Percentiles rank a stretch among this genome's conserved stretches.
phyloP scores from a whole-genome alignment of 2,113 vertebrate species.

The Laticauda colubrina region DNA sequence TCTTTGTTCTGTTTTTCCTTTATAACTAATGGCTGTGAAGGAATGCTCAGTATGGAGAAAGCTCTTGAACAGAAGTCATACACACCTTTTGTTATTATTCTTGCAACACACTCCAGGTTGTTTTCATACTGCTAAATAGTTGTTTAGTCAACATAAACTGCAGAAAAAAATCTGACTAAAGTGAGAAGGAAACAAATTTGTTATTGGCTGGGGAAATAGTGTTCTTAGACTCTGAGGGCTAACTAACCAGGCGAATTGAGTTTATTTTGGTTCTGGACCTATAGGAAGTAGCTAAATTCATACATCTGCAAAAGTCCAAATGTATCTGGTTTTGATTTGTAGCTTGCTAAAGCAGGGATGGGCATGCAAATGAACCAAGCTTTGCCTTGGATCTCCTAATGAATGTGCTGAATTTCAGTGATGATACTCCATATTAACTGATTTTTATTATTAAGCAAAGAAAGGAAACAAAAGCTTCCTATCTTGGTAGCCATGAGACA shows the following conservation, averaged over 20 bases:
- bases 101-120: not conserved
- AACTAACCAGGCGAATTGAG: not conserved
- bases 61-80: not conserved
- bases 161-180: not conserved
- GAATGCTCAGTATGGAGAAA: not conserved
- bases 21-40: not conserved
- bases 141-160: not conserved
- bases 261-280: not conserved
- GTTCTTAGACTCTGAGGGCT: not conserved
- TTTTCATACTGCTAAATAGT: not conserved
- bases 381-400: not conserved
- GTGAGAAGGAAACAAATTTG: not conserved
- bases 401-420: not conserved
- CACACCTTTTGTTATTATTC: not conserved
- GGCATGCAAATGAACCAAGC: not conserved
- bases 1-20: not conserved
- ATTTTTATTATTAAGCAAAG: not conserved
- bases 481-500: not conserved
- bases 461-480: not conserved
- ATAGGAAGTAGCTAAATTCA: not conserved
- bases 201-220: not conserved
- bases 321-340: not conserved
- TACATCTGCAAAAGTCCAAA: not conserved
- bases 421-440: not conserved
- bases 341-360: not conserved